phyloP scores from a whole-genome alignment of 2,113 vertebrate genomes.

The Sprattus sprattus region DNA sequence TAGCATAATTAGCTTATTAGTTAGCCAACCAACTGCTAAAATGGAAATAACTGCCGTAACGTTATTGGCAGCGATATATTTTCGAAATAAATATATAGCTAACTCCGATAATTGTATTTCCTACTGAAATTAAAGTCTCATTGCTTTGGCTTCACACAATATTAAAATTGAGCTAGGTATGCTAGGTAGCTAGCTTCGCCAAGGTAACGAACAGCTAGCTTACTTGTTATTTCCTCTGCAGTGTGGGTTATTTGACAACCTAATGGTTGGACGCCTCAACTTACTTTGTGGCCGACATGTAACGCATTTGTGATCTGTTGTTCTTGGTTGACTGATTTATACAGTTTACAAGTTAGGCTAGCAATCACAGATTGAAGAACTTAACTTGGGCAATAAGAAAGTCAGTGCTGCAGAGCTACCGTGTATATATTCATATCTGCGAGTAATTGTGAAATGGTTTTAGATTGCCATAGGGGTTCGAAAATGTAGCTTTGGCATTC shows the following conservation, averaged over 20 bases:
- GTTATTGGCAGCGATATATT: not conserved
- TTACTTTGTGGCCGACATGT: too few species aligned
- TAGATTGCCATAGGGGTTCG: not conserved
- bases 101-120: not conserved
- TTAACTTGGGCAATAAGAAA: not conserved
- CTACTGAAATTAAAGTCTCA: not conserved
- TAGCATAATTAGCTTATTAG: not conserved
- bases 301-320: too few species aligned
- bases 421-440: not conserved
- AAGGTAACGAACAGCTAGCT: not conserved
- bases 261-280: not conserved
- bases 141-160: not conserved
- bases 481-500: not conserved
- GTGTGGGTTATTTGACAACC: not conserved
- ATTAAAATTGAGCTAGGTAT: not conserved
- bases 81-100: not conserved
- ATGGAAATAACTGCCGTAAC: not conserved
- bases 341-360: not conserved
- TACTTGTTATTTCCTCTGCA: not conserved
- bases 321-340: not conserved
- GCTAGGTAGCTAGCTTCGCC: not conserved
- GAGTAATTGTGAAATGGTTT: not conserved
- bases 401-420: not conserved
- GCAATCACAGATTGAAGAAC: not conserved
- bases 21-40: not conserved